Percentiles rank a stretch among this genome's conserved stretches.
Conservation (phyloP, 2,113 vertebrate genomes). For the Ondatra zibethicus region DNA sequence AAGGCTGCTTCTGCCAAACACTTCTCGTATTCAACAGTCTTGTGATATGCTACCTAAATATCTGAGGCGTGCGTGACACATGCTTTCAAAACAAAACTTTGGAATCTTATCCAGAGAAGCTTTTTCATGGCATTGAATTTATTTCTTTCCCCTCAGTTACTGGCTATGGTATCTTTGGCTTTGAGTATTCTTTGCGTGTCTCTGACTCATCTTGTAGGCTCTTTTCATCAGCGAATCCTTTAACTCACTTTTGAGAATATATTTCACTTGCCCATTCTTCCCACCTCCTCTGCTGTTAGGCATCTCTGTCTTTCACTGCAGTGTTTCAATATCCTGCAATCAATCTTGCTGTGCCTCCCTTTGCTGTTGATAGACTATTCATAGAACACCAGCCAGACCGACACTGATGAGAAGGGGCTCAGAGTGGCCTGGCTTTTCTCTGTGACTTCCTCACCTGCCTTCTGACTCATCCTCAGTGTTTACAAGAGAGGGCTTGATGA, state of each 20-base stretch:
- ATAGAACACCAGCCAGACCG: background rate
- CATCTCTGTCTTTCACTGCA: background rate
- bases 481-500: background rate
- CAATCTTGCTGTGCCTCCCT: background rate
- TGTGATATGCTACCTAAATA: background rate
- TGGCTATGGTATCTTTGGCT: background rate
- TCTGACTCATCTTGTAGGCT: background rate
- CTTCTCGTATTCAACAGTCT: background rate
- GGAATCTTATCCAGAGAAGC: background rate
- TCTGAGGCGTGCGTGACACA: background rate
- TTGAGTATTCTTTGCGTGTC: conserved; percentile 5
- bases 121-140: background rate
- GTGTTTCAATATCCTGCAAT: background rate
- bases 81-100: background rate
- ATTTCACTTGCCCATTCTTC: background rate
- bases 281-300: background rate
- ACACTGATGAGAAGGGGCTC: background rate
- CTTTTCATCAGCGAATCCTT: background rate
- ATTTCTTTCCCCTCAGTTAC: background rate
- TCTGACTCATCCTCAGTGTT: background rate
- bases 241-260: background rate
- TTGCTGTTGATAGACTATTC: background rate
- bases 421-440: background rate
- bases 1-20: background rate
- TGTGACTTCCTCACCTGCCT: background rate